Evolutionary conservation across 2,113 vertebrate genomes (phyloP).

Genomic region (Prionailurus viverrinus): DNA sequence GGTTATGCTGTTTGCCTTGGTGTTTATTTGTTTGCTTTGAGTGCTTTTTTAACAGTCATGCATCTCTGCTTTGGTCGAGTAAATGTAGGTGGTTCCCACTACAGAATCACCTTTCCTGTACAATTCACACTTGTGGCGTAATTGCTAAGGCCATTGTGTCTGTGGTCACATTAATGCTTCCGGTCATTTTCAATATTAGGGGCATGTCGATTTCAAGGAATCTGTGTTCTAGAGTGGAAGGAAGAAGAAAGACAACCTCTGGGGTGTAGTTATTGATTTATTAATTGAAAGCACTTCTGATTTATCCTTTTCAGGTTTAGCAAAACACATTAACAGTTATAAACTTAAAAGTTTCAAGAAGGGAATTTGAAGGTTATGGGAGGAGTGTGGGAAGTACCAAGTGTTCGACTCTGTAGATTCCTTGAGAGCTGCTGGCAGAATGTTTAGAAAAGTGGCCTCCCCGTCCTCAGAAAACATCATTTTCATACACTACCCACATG

Average conservation of each 20-base stretch:
- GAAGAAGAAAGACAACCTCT: background rate
- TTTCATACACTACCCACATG: background rate
- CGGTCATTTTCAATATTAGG: background rate
- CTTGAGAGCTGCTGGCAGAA: background rate
- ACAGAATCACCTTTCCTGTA: background rate
- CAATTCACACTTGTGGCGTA: background rate
- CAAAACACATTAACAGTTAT: background rate
- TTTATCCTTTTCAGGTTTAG: background rate
- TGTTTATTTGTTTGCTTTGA: background rate
- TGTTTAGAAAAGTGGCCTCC: background rate
- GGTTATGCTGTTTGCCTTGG: background rate
- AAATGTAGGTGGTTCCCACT: background rate
- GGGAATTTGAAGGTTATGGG: background rate
- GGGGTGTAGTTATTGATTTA: background rate
- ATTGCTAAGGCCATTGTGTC: background rate
- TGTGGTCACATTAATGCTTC: background rate
- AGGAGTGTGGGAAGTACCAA: background rate
- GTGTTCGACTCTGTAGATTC: background rate
- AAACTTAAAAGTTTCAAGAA: background rate
- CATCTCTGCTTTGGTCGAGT: background rate
- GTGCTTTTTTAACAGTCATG: background rate
- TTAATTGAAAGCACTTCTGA: constrained; percentile 3
- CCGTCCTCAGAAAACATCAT: background rate
- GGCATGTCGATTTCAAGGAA: background rate
- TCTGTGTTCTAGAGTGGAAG: background rate